Evolutionary conservation across 2,888 invertebrate species (phyloP).

Genomic region (Cerastis leucographa): DNA sequence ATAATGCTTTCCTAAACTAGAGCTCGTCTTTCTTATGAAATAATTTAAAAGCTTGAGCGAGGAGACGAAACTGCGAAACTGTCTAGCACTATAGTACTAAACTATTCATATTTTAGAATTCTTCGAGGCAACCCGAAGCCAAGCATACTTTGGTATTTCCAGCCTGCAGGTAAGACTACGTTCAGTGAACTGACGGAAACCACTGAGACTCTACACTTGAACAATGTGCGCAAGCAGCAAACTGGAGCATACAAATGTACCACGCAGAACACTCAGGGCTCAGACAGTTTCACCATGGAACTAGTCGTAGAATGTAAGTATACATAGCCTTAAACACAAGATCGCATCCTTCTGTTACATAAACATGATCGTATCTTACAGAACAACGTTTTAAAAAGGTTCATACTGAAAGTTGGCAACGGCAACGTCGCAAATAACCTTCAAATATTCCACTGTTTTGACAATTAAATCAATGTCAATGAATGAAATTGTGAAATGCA

Average conservation of each 20-base stretch:
- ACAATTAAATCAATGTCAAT: too few species aligned
- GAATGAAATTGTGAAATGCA: too few species aligned
- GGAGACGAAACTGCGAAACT: not conserved
- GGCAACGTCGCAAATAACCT: too few species aligned
- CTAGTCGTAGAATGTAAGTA: too few species aligned
- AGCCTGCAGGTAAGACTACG: not conserved
- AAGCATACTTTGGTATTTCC: slow-evolving; percentile 70
- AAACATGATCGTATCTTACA: too few species aligned
- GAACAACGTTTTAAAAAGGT: too few species aligned
- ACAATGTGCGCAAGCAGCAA: slow-evolving; percentile 45
- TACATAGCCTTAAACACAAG: too few species aligned
- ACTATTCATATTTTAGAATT: slow-evolving; percentile 58
- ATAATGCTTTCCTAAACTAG: too few species aligned
- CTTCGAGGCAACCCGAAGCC: slow-evolving; percentile 70
- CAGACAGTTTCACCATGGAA: slow-evolving; percentile 48
- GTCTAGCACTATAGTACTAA: not conserved
- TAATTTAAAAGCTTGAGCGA: not conserved
- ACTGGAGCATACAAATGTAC: slow-evolving; percentile 71
- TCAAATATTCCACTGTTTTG: too few species aligned
- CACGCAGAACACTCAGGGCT: slow-evolving; percentile 69
- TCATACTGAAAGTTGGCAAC: too few species aligned
- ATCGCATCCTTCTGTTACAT: too few species aligned
- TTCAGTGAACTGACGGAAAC: slow-evolving; percentile 13
- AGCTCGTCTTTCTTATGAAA: too few species aligned
- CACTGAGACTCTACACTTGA: slow-evolving; percentile 56